These are phyloP conservation scores for Sesia bembeciformis DNA, from an alignment of 2,888 invertebrate species.

Conservation along the genomic window DNA sequence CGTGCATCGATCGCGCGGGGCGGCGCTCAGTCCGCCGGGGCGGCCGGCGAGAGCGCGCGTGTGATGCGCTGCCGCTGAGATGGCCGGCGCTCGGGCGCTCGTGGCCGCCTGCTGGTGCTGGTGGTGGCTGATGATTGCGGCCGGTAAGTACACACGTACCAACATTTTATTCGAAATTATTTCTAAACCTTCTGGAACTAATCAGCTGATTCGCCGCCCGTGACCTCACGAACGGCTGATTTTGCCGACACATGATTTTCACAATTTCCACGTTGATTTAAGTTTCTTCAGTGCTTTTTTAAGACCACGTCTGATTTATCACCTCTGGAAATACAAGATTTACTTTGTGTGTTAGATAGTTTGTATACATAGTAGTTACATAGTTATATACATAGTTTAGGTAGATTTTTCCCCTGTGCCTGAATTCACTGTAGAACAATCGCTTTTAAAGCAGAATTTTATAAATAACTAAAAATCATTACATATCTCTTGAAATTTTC, in stretches of 20 bases:
- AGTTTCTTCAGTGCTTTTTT: too few species aligned
- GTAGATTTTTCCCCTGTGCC: too few species aligned
- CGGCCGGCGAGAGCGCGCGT: slow-evolving; percentile 73
- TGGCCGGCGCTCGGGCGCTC: slow-evolving; percentile 75
- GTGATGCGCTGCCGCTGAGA: slow-evolving; percentile 70
- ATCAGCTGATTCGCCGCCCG: slow-evolving; percentile 46
- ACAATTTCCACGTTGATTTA: slow-evolving; percentile 17
- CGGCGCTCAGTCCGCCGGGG: slow-evolving; percentile 65
- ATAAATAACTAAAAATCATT: too few species aligned
- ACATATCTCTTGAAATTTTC: too few species aligned
- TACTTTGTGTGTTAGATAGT: too few species aligned
- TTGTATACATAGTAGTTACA: too few species aligned
- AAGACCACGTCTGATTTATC: too few species aligned
- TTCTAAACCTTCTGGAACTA: slow-evolving; percentile 1
- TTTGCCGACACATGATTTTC: slow-evolving; percentile 28
- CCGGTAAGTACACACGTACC: slow-evolving; percentile 54
- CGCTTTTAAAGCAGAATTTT: too few species aligned
- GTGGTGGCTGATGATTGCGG: slow-evolving; percentile 70
- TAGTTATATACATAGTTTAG: too few species aligned
- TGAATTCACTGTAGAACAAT: too few species aligned
- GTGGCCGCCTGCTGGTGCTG: slow-evolving; percentile 69
- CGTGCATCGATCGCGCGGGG: slow-evolving; percentile 42
- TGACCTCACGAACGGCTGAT: slow-evolving; percentile 20
- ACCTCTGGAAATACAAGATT: too few species aligned
- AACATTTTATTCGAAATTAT: too few species aligned